These are phyloP conservation scores for Centrocercus urophasianus DNA, from an alignment of 2,113 vertebrate species.

Conservation along the genomic window DNA sequence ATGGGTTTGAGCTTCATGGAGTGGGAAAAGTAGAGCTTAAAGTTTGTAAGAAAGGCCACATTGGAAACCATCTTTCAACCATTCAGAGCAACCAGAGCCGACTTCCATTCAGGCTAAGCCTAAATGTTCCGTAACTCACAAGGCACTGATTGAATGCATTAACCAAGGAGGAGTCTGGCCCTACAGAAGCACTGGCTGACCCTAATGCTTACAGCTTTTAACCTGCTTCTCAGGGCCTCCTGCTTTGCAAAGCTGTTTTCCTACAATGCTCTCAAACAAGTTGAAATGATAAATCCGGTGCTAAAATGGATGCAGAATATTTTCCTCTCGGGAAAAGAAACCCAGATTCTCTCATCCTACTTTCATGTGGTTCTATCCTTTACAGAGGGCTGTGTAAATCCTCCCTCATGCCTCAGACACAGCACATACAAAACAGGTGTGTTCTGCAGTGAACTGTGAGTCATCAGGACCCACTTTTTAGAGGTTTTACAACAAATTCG, in stretches of 20 bases:
- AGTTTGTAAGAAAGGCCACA: neutral
- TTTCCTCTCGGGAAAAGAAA: conserved; percentile 12
- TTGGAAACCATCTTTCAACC: neutral
- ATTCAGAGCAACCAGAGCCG: conserved; percentile 33
- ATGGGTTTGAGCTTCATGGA: neutral
- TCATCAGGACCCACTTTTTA: neutral
- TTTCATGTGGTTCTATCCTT: conserved; percentile 66
- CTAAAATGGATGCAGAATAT: conserved; percentile 36
- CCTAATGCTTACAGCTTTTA: conserved; percentile 68
- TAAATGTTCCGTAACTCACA: neutral
- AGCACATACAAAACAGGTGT: neutral
- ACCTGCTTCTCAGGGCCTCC: conserved; percentile 54
- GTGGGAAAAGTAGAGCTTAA: neutral
- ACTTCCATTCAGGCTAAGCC: neutral
- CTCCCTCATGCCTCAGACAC: neutral
- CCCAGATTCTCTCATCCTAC: conserved; percentile 56
- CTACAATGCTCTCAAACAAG: conserved; percentile 51
- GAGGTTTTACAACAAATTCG: no score
- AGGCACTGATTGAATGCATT: conserved; percentile 12
- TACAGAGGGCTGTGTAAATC: neutral
- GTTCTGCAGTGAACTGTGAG: neutral
- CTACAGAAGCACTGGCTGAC: conserved; percentile 17
- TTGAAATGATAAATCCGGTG: conserved; percentile 68
- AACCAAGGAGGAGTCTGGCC: conserved; percentile 32
- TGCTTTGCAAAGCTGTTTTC: conserved; percentile 66